Evolutionary conservation across 2,888 invertebrate species (phyloP), one percentile per base, ranked within the genome.

Genomic region (Lepeophtheirus nordmannii): DNA sequence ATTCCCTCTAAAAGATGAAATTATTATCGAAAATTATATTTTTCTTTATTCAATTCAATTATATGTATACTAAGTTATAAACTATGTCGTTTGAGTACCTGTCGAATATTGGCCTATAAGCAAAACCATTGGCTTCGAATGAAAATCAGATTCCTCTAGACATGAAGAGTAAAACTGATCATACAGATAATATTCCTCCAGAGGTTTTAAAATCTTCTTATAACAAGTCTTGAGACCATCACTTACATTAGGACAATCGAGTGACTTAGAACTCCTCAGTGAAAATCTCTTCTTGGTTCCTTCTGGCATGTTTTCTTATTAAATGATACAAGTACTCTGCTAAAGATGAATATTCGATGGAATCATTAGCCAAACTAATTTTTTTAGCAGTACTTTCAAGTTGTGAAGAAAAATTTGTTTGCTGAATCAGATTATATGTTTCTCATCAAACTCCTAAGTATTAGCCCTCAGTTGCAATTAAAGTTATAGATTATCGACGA

Each of bases 31-130:
- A n/a, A n/a, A 46, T 12, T 46, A 12, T 46, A 12, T 46, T 46
- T 11, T 46, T 46, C 46, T 46, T 46, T 8, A 53, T 53, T 53
- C 20, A 53, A 17, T 53, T 53, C 1, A 30, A 5, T 30, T 5
- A 30, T 30, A 30, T 30, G 7, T 30, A 5, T 30, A 7, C 2
- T 7, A 5, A 7, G 3, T 30, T 30, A 7, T 30, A 30, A 30
- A 30, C 30, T 30, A 30, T 30, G 30, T 30, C 30, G 30, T 30
- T 5, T 30, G 3, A 30, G 7, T 60, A 60, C 74, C 80, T 10
- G 80, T 80, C 14, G 79, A 79, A 72, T 80, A 80, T 71, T 80
- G 80, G 12, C 80, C 80, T 58, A 80, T 78, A 40, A 80, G 73
- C 37, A 80, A 72, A 65, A 80, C 78, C 80, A 80, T 80, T 40